Evolutionary conservation across 2,113 vertebrate genomes (phyloP).

Genomic region (Cathartes aura): DNA sequence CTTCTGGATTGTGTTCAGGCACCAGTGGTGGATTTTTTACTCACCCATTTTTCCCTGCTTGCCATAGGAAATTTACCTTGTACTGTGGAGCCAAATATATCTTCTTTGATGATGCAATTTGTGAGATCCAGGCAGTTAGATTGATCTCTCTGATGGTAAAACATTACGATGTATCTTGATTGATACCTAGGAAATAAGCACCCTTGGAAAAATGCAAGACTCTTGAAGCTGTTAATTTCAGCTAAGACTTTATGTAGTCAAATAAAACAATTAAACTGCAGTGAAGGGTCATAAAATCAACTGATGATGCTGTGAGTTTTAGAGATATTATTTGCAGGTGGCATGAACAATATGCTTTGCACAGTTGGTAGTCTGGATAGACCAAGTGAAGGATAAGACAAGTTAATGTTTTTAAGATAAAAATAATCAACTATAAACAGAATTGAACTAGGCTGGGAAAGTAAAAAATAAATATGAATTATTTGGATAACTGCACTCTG

Average conservation of each 20-base stretch:
- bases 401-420: background rate
- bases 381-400: background rate
- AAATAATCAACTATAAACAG: background rate
- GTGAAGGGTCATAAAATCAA: background rate
- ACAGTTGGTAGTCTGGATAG: background rate
- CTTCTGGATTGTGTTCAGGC: background rate
- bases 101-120: background rate
- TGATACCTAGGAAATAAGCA: background rate
- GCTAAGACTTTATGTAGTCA: background rate
- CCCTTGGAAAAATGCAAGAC: background rate
- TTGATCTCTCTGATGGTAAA: background rate
- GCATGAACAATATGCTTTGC: background rate
- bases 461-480: background rate
- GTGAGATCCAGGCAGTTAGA: background rate
- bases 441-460: background rate
- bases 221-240: background rate
- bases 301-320: background rate
- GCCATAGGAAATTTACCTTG: background rate
- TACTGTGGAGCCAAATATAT: background rate
- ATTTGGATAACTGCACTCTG: background rate
- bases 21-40: background rate
- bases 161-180: background rate
- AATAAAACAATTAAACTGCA: slow-evolving; percentile 39
- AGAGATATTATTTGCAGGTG: background rate
- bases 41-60: background rate